Conservation (phyloP, 2,113 vertebrate genomes). For the Sander lucioperca region DNA sequence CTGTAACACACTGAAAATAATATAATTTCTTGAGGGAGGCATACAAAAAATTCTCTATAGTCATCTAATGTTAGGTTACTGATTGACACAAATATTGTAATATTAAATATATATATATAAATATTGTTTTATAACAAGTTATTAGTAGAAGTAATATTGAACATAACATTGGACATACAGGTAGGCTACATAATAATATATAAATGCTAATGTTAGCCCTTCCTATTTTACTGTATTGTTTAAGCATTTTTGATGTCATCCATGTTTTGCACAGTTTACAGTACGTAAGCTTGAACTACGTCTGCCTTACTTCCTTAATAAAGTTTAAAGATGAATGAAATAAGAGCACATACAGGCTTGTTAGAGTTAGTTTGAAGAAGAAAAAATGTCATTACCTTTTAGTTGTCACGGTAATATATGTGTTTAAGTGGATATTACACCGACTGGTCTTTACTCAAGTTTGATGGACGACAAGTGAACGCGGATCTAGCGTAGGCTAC, state of each 20-base stretch:
- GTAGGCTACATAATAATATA: not conserved
- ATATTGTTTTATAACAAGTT: not conserved
- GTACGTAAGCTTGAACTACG: not conserved
- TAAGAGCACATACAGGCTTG: not conserved
- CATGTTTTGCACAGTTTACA: not conserved
- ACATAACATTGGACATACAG: not conserved
- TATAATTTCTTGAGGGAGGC: not conserved
- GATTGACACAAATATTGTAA: not conserved
- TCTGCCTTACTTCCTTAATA: conserved; percentile 54
- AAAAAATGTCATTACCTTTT: conserved; percentile 48
- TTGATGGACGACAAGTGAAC: conserved; percentile 32
- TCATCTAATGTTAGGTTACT: not conserved
- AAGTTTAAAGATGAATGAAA: not conserved
- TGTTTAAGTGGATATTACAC: not conserved
- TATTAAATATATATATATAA: too few relatives aligned
- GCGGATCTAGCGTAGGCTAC: conserved; percentile 32
- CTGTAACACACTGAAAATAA: not conserved
- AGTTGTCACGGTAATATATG: not conserved
- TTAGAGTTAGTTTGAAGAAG: not conserved
- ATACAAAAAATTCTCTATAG: not conserved
- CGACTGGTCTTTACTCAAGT: not conserved
- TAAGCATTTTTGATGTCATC: not conserved
- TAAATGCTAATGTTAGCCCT: not conserved
- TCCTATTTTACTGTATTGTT: not conserved
- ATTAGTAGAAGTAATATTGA: not conserved